Conservation (phyloP, 1,140 invertebrate species). For the Paramacrobiotus metropolitanus region DNA sequence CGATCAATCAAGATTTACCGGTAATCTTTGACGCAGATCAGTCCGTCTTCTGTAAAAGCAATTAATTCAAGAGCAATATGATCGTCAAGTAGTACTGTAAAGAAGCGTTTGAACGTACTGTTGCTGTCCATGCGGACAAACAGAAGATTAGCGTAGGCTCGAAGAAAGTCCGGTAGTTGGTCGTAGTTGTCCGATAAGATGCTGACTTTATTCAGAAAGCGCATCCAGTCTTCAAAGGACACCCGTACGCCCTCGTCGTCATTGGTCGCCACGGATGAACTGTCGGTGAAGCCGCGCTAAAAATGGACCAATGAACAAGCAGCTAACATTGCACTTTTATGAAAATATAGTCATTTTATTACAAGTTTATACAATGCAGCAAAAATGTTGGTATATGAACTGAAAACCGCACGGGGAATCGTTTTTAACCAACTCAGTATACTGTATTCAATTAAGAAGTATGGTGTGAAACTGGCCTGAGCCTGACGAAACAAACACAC, state of each 20-base stretch:
- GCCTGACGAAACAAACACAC: no score
- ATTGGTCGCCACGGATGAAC: no score
- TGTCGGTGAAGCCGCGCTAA: no score
- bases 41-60: not conserved
- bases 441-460: no score
- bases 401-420: no score
- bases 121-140: constrained; percentile 3
- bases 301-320: no score
- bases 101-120: not conserved
- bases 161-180: not conserved
- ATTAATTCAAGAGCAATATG: not conserved
- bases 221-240: not conserved
- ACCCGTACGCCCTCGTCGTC: no score
- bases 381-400: not conserved
- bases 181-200: not conserved
- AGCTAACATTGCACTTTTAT: not conserved
- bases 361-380: not conserved
- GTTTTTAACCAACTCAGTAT: no score
- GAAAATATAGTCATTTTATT: not conserved
- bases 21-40: constrained; percentile 4
- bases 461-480: no score
- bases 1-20: not conserved
- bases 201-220: constrained; percentile 4
- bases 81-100: not conserved
- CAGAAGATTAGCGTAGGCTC: not conserved